Percentiles rank a stretch among this genome's conserved stretches.
phyloP scores from a whole-genome alignment of 2,113 vertebrate genomes.

The Calidris pugnax region DNA sequence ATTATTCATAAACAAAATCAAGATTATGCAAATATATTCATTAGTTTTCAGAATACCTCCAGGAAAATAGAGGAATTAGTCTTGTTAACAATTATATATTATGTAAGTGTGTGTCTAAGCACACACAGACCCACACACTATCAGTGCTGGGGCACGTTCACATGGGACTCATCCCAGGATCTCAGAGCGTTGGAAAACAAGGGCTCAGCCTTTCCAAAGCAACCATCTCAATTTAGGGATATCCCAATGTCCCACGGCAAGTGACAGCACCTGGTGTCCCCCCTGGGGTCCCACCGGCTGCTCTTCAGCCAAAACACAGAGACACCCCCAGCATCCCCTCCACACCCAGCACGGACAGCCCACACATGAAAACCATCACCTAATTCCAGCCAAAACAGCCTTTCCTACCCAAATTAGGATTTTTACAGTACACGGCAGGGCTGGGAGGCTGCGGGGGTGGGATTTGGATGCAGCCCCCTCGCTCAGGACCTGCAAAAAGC shows the following conservation, averaged over 20 bases:
- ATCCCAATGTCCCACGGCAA: not conserved
- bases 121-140: accelerated
- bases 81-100: constrained; percentile 43
- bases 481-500: not conserved
- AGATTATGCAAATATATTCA: constrained; percentile 66
- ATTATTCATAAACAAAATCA: constrained; percentile 61
- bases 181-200: not conserved
- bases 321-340: not conserved
- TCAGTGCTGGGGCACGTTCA: accelerated
- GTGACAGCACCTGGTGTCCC: not conserved
- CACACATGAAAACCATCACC: accelerated
- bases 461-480: not conserved
- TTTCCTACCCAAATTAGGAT: not conserved
- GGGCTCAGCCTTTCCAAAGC: not conserved
- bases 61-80: constrained; percentile 56
- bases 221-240: not conserved
- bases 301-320: not conserved
- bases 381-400: not conserved
- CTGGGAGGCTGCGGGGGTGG: not conserved
- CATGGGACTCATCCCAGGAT: not conserved
- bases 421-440: accelerated
- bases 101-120: not conserved
- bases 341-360: not conserved
- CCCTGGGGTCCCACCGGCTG: accelerated
- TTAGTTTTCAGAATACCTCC: constrained; percentile 46